Base-by-base conservation (phyloP, 2,888 invertebrate species). In the Zonitis immaculata region DNA sequence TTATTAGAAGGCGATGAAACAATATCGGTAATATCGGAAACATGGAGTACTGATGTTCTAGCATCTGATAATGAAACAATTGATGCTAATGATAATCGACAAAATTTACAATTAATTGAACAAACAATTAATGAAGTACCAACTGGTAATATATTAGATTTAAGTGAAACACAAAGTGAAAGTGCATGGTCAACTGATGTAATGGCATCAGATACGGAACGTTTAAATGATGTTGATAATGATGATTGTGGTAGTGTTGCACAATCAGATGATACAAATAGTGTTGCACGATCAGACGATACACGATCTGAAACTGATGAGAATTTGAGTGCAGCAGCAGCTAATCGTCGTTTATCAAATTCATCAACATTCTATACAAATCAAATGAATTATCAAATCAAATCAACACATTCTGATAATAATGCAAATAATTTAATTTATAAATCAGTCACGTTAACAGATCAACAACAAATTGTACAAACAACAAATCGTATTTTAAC, bases 111-210 rank as follows among this genome's bases (percentile, higher is more conserved):
- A 11, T 54, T 69, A 26, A 61, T 68, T 7, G 72, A 71, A 53
- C 68, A n/a, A 72, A 79, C 75, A 69, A 78, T 67, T 66, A 77
- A 65, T 48, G 70, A 72, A 51, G 66, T 64, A n/a, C 54, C 54
- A n/a, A n/a, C n/a, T n/a, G n/a, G n/a, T n/a, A n/a, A n/a, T n/a
- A n/a, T n/a, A 3, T 77, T 89, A 11, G 93, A 95, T 73, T 84
- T 88, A 12, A 89, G 90, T 1, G 95, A 96, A 71, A 94, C 96
- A 1, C 92, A 95, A 16, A 95, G 95, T 65, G 97, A 98, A 76
- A 86, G 87, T 47, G 95, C 95, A 0, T 98, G 98, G 98, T 95
- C 95, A 68, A 96, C 95, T 52, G 97, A 98, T 76, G 97, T 97
- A 12, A 78, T 95, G 43, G 89, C 91, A 0, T 95, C 94, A 1